These are phyloP conservation scores for Drosophila baimaii DNA, from an alignment of 1,140 invertebrate species.

Conservation along the genomic window DNA sequence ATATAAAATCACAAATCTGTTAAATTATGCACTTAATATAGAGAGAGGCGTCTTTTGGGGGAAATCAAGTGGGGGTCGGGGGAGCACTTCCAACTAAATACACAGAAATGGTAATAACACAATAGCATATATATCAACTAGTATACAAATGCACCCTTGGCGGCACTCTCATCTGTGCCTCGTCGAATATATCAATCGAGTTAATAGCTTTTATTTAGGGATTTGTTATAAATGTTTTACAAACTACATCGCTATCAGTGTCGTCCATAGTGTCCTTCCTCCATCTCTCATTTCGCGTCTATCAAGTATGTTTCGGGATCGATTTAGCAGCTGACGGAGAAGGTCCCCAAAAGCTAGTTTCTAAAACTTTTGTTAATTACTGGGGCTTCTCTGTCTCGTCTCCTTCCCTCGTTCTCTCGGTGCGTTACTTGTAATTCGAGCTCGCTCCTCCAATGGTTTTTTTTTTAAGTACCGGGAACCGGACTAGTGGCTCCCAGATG, in stretches of 20 bases:
- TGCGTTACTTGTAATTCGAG: constrained; percentile 28
- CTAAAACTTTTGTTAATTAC: constrained; percentile 48
- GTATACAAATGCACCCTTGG: constrained; percentile 8
- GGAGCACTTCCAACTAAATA: not conserved
- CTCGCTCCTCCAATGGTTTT: constrained; percentile 25
- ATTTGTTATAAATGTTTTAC: constrained; percentile 61
- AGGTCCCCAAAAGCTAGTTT: constrained; percentile 52
- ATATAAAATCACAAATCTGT: constrained; percentile 18
- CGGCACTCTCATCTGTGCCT: not conserved
- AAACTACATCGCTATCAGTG: constrained; percentile 51
- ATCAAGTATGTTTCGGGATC: constrained; percentile 1
- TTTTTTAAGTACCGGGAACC: constrained; percentile 15
- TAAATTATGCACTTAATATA: not conserved
- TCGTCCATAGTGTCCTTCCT: constrained; percentile 33
- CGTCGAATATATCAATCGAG: constrained; percentile 16
- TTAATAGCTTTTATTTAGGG: constrained; percentile 55
- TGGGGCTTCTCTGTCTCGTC: constrained; percentile 7
- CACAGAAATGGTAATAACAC: not conserved
- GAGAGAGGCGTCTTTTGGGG: too few species aligned
- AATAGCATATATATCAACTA: not conserved
- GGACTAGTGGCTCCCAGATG: constrained; percentile 37
- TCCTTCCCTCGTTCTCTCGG: constrained; percentile 7
- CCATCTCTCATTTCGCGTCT: too few species aligned
- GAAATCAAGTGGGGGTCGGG: not conserved
- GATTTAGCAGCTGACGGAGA: constrained; percentile 24